These are phyloP conservation scores for Elephantulus edwardii DNA, from an alignment of 2,113 vertebrate genomes.

Conservation along the genomic window DNA sequence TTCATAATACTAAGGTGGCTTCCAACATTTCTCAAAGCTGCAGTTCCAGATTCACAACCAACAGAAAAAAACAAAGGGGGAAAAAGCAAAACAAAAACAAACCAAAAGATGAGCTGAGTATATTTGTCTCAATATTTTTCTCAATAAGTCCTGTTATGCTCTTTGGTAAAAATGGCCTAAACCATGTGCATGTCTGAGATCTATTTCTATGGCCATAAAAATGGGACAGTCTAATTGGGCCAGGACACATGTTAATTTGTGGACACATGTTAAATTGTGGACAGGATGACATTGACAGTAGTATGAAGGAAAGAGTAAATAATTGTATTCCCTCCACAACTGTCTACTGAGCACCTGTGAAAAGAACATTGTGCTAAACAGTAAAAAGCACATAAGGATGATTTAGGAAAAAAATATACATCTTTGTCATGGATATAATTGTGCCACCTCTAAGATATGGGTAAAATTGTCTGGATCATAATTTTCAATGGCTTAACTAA, in stretches of 20 bases:
- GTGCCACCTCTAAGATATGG: too few relatives aligned
- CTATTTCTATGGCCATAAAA: background rate
- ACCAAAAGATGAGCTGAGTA: background rate
- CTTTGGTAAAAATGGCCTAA: background rate
- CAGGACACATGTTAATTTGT: background rate
- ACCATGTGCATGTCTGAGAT: background rate
- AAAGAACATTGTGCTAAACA: background rate
- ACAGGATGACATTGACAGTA: background rate
- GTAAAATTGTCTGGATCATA: too few relatives aligned
- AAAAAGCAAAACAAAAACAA: too few relatives aligned
- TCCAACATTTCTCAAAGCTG: background rate
- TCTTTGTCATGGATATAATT: too few relatives aligned
- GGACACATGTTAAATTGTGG: rapidly evolving
- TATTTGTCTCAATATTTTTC: background rate
- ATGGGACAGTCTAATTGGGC: background rate
- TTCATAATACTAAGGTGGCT: background rate
- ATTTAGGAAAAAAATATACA: background rate
- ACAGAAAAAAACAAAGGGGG: background rate
- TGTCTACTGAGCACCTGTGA: background rate
- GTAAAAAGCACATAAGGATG: background rate
- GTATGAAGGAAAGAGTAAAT: background rate
- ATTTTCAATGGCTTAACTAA: too few relatives aligned
- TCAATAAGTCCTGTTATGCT: background rate
- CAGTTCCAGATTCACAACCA: background rate
- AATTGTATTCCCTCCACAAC: background rate